phyloP scores from a whole-genome alignment of 30 jellyfish, hydroid and myxozoan species.

The Haliclystus octoradiatus region DNA sequence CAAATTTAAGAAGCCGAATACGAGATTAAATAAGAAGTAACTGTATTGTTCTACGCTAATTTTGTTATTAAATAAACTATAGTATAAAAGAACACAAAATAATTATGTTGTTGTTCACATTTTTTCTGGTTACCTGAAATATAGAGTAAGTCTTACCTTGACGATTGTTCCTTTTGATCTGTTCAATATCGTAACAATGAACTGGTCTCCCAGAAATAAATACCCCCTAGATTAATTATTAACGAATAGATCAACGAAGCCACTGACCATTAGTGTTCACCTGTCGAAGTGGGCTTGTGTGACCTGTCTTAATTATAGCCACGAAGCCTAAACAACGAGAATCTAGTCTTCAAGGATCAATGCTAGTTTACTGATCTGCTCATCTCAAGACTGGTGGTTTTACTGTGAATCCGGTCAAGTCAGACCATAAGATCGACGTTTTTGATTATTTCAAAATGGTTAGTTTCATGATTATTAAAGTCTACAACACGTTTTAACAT shows the following conservation, averaged over 20 bases:
- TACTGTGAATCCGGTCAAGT: too few relatives aligned
- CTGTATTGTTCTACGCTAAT: too few relatives aligned
- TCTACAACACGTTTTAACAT: too few relatives aligned
- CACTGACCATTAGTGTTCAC: not conserved
- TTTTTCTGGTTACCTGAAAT: too few relatives aligned
- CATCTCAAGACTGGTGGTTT: not conserved
- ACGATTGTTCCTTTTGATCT: not conserved
- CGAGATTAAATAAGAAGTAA: too few relatives aligned
- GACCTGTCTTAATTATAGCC: not conserved
- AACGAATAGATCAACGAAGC: not conserved
- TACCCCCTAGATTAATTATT: not conserved
- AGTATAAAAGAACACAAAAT: too few relatives aligned
- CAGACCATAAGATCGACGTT: too few relatives aligned
- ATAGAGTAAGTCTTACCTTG: constrained; percentile 1
- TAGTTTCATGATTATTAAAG: too few relatives aligned
- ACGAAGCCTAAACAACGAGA: not conserved
- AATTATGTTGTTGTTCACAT: too few relatives aligned
- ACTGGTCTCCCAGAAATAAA: constrained; percentile 2
- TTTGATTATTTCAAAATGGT: too few relatives aligned
- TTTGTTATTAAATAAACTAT: too few relatives aligned
- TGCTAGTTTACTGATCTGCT: not conserved
- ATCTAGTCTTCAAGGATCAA: not conserved
- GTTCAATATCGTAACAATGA: not conserved
- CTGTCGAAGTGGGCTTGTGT: not conserved
- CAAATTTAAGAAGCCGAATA: too few relatives aligned